These are phyloP conservation scores for Brenthis hecate DNA, from an alignment of 2,888 invertebrate genomes.

Conservation along the genomic window DNA sequence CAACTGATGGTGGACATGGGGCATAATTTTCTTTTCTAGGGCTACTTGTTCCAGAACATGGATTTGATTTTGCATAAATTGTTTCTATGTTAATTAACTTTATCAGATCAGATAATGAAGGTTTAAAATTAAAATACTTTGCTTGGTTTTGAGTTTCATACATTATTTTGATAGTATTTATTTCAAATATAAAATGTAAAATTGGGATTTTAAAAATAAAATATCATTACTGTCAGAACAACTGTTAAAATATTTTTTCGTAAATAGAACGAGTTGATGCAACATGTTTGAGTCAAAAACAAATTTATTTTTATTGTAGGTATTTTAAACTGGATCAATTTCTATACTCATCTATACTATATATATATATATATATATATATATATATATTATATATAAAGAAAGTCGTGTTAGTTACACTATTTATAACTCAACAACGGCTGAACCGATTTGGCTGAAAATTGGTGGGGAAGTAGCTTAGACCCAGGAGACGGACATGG, in stretches of 20 bases:
- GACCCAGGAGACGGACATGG: too few species aligned
- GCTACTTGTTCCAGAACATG: constrained; percentile 48
- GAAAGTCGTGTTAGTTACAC: too few species aligned
- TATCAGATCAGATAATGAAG: constrained; percentile 57
- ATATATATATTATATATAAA: too few species aligned
- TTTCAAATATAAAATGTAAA: constrained; percentile 7
- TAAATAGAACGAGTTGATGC: too few species aligned
- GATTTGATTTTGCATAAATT: constrained; percentile 61
- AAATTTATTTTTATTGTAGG: too few species aligned
- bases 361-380: too few species aligned
- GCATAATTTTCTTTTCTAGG: constrained; percentile 46
- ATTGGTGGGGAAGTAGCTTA: too few species aligned
- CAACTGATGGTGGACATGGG: constrained; percentile 34
- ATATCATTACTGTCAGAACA: constrained; percentile 21
- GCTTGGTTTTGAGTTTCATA: constrained; percentile 38
- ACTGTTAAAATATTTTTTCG: constrained; percentile 7
- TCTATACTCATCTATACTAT: too few species aligned
- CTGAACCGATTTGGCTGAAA: too few species aligned
- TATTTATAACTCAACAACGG: too few species aligned
- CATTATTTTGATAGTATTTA: constrained; percentile 40
- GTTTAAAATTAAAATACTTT: constrained; percentile 49
- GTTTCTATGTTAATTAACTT: constrained; percentile 60
- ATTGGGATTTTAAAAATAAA: constrained; percentile 6
- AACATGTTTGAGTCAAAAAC: too few species aligned
- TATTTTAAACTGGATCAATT: too few species aligned